A percentile compares a stretch with the other conserved stretches of the same genome.
phyloP scores from a whole-genome alignment of 2,888 invertebrate genomes.

The Odontomyia ornata region DNA sequence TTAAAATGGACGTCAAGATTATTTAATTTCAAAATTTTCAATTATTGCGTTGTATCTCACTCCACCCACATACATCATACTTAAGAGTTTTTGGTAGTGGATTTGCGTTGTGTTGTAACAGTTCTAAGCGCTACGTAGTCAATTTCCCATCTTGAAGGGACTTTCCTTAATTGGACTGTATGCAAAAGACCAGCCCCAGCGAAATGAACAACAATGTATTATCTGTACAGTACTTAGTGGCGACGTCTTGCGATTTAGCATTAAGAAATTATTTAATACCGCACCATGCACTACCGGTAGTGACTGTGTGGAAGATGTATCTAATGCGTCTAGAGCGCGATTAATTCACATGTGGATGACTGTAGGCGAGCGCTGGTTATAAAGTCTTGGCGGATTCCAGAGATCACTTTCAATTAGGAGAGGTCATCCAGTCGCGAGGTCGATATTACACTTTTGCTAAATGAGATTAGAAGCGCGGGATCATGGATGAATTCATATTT shows the following conservation, averaged over 20 bases:
- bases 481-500: no score
- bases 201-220: no score
- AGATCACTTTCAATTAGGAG: slow-evolving; percentile 43
- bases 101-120: no score
- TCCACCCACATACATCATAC: neutral
- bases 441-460: slow-evolving; percentile 36
- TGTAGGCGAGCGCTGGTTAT: slow-evolving; percentile 21
- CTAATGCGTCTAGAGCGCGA: neutral
- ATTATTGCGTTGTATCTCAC: slow-evolving; percentile 4
- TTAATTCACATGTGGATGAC: neutral
- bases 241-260: neutral
- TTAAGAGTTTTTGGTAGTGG: no score
- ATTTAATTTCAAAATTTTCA: slow-evolving; percentile 24
- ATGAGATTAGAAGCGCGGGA: slow-evolving; percentile 18
- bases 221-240: neutral
- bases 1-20: slow-evolving; percentile 20
- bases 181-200: no score
- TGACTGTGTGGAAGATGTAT: neutral
- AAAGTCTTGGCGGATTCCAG: slow-evolving; percentile 32
- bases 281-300: neutral
- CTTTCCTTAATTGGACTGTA: neutral
- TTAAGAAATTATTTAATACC: slow-evolving; percentile 17
- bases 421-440: slow-evolving; percentile 35
- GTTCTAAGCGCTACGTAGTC: no score
- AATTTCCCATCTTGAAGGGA: slow-evolving; percentile 1